Evolutionary conservation across 2,113 vertebrate genomes (phyloP).

Genomic region (Silurus asotus): DNA sequence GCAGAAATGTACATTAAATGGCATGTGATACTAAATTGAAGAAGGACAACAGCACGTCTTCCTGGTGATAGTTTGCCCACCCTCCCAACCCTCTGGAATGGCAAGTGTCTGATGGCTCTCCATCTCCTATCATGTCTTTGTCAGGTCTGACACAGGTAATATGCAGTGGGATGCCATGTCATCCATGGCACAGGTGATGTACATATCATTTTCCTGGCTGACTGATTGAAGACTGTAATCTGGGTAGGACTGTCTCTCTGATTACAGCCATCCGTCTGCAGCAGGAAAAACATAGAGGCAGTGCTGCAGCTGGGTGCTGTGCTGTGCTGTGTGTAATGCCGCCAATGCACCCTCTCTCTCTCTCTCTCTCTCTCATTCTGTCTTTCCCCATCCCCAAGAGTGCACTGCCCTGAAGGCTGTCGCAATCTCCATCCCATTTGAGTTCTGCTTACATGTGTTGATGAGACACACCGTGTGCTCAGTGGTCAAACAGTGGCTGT

Average conservation of each 20-base stretch:
- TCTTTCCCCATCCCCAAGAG: conserved; percentile 70
- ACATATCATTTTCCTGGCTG: conserved; percentile 80
- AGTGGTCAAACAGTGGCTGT: conserved; percentile 70
- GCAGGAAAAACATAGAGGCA: conserved; percentile 76
- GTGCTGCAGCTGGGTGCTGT: conserved; percentile 71
- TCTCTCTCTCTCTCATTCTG: conserved; percentile 52
- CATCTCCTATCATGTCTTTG: conserved; percentile 70
- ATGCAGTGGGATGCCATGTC: conserved; percentile 65
- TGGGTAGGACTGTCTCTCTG: conserved; percentile 78
- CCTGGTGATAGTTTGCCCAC: conserved; percentile 61
- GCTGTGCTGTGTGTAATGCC: conserved; percentile 72
- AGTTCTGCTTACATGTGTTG: conserved; percentile 51
- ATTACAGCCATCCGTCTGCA: conserved; percentile 70
- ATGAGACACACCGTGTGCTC: conserved; percentile 66
- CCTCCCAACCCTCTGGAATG: conserved; percentile 65
- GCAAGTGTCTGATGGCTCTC: conserved; percentile 70
- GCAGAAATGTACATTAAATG: conserved; percentile 73
- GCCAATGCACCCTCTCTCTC: conserved; percentile 33
- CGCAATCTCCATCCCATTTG: conserved; percentile 78
- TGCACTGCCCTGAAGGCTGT: conserved; percentile 76
- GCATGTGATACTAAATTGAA: conserved; percentile 66
- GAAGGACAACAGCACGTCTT: conserved; percentile 68
- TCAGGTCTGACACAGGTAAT: conserved; percentile 80
- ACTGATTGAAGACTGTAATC: conserved; percentile 84
- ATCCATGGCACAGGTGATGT: conserved; percentile 71